Conservation (phyloP, 2,113 vertebrate genomes). For the Carassius gibelio region DNA sequence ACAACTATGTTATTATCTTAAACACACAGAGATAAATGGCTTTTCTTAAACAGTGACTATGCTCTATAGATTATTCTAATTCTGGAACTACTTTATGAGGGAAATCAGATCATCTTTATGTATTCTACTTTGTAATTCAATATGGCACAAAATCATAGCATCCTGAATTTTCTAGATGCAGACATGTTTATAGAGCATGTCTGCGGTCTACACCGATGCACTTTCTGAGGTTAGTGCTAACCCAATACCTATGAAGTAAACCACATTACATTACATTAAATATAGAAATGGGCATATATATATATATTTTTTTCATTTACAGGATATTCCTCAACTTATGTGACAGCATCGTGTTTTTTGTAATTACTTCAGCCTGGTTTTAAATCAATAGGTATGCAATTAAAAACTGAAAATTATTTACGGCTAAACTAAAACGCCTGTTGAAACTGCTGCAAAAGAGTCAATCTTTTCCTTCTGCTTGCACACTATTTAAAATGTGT, state of each 20-base stretch:
- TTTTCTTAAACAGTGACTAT: too few species aligned
- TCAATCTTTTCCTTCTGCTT: constrained; percentile 30
- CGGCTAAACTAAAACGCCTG: background rate
- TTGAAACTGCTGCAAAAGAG: constrained; percentile 6
- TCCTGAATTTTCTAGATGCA: background rate
- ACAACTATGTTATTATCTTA: too few species aligned
- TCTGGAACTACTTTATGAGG: too few species aligned
- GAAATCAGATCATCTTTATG: background rate
- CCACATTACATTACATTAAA: background rate
- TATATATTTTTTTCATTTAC: background rate
- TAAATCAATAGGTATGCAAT: background rate
- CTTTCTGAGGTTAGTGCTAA: background rate
- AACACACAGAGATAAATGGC: too few species aligned
- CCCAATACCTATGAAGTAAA: background rate
- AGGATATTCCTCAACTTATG: background rate
- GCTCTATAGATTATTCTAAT: too few species aligned
- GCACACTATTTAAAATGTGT: background rate
- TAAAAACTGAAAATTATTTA: constrained; percentile 26
- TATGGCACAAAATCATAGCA: background rate
- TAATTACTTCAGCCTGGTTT: constrained; percentile 1
- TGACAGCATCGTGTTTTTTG: background rate
- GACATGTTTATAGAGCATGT: background rate
- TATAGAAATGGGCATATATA: background rate
- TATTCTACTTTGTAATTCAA: constrained; percentile 7
- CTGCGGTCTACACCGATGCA: background rate